Percentiles rank a stretch among this genome's conserved stretches.
These are phyloP conservation scores for Strigamia maritima DNA, from an alignment of 2,888 invertebrate genomes.

Conservation along the genomic window DNA sequence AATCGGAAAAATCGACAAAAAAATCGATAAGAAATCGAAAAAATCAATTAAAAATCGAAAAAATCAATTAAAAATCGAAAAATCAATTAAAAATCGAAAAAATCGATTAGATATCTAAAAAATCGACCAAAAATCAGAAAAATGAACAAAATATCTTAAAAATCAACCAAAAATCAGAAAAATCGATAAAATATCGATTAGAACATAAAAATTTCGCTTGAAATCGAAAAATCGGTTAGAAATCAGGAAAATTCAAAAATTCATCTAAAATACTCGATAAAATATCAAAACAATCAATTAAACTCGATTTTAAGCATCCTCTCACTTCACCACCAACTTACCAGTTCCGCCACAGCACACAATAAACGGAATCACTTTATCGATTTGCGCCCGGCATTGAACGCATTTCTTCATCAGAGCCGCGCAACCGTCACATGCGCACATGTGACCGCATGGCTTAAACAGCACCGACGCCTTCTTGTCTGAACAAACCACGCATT, in stretches of 20 bases:
- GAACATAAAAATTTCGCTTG: too few relatives aligned
- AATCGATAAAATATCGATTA: too few relatives aligned
- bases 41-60: too few relatives aligned
- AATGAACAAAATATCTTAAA: too few relatives aligned
- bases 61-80: too few relatives aligned
- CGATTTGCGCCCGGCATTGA: slow-evolving; percentile 84
- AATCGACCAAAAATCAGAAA: too few relatives aligned
- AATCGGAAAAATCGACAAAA: too few relatives aligned
- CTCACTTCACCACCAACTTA: neutral
- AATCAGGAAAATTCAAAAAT: neutral
- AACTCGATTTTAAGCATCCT: too few relatives aligned
- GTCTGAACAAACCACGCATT: slow-evolving; percentile 94
- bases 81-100: too few relatives aligned
- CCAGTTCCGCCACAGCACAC: slow-evolving; percentile 60
- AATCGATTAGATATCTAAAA: too few relatives aligned
- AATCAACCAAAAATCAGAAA: too few relatives aligned
- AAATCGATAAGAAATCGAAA: too few relatives aligned
- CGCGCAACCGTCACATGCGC: slow-evolving; percentile 85
- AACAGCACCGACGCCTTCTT: slow-evolving; percentile 87
- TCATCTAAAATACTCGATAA: neutral
- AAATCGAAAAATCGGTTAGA: neutral
- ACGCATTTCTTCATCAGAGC: slow-evolving; percentile 97
- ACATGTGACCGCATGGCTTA: slow-evolving; percentile 93
- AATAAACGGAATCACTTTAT: slow-evolving; percentile 58
- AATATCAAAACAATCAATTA: neutral